Evolutionary conservation across 2,797 vertebrate species (phyloP).

Genomic region (Microcaecilia unicolor): DNA sequence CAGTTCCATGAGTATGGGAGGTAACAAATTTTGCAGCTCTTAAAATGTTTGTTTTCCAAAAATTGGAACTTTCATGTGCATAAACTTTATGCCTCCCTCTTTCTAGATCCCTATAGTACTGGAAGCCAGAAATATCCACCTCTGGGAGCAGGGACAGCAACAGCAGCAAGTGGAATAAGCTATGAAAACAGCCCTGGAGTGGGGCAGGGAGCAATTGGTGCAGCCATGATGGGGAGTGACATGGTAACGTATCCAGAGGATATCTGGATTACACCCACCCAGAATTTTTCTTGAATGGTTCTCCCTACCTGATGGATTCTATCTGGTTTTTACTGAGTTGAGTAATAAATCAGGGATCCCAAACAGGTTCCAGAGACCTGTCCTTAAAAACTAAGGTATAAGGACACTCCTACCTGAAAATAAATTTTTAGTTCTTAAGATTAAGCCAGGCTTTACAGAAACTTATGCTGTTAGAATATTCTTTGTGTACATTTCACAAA

Average conservation of each 20-base stretch:
- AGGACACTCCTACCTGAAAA: too few relatives aligned
- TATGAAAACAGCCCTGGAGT: constrained; percentile 88
- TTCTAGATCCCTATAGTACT: constrained; percentile 72
- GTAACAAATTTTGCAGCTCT: constrained; percentile 59
- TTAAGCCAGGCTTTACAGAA: too few relatives aligned
- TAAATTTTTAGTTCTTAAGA: too few relatives aligned
- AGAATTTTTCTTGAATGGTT: too few relatives aligned
- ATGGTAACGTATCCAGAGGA: constrained; percentile 91
- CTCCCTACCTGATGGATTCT: too few relatives aligned
- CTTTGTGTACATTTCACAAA: too few relatives aligned
- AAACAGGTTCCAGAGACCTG: too few relatives aligned
- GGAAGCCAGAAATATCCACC: constrained; percentile 83
- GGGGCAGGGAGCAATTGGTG: constrained; percentile 72
- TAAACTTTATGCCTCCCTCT: constrained; percentile 41
- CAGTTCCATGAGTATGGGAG: constrained; percentile 80
- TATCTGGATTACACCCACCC: constrained; percentile 39
- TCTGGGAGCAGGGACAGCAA: constrained; percentile 58
- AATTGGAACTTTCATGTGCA: too few relatives aligned
- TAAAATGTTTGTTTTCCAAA: background rate
- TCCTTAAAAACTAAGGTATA: too few relatives aligned
- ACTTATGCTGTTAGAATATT: too few relatives aligned
- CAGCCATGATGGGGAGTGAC: constrained; percentile 85
- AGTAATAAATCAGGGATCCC: too few relatives aligned
- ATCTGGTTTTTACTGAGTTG: too few relatives aligned
- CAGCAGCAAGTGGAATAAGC: constrained; percentile 78